These are phyloP conservation scores for Pomatostomus ruficeps DNA, from an alignment of 2,113 vertebrate genomes.

Conservation along the genomic window DNA sequence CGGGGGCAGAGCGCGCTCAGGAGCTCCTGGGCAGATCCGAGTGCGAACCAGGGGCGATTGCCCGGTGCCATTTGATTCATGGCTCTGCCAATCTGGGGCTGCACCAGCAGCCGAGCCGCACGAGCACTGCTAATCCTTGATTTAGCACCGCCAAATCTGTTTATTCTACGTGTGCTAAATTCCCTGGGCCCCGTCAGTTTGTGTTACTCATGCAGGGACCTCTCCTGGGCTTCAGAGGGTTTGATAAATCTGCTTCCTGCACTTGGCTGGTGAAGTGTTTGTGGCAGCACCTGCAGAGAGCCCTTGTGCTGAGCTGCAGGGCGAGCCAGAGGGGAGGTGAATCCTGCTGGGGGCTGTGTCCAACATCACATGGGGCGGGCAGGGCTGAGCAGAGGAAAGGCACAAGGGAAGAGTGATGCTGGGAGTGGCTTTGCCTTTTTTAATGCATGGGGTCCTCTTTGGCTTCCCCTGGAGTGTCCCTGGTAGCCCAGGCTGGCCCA, in stretches of 20 bases:
- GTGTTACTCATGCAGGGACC: background rate
- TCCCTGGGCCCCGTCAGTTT: background rate
- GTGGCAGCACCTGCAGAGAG: background rate
- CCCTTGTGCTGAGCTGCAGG: background rate
- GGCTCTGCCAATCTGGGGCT: background rate
- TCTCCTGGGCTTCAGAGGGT: background rate
- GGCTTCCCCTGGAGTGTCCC: background rate
- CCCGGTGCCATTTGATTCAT: background rate
- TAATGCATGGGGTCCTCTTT: fast-evolving
- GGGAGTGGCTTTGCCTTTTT: background rate
- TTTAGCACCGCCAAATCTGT: background rate
- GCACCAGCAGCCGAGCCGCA: background rate
- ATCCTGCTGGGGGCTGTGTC: background rate
- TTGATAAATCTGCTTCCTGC: background rate
- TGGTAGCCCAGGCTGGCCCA: background rate
- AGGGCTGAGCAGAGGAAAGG: background rate
- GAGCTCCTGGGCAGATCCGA: background rate
- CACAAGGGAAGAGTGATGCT: background rate
- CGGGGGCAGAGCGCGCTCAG: too few relatives aligned
- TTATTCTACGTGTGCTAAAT: background rate
- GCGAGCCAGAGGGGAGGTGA: background rate
- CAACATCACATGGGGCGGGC: fast-evolving
- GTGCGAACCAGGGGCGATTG: background rate
- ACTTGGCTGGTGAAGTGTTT: fast-evolving
- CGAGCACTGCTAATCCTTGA: background rate